Conservation (phyloP, 2,113 vertebrate species). For the Dipodomys merriami region DNA sequence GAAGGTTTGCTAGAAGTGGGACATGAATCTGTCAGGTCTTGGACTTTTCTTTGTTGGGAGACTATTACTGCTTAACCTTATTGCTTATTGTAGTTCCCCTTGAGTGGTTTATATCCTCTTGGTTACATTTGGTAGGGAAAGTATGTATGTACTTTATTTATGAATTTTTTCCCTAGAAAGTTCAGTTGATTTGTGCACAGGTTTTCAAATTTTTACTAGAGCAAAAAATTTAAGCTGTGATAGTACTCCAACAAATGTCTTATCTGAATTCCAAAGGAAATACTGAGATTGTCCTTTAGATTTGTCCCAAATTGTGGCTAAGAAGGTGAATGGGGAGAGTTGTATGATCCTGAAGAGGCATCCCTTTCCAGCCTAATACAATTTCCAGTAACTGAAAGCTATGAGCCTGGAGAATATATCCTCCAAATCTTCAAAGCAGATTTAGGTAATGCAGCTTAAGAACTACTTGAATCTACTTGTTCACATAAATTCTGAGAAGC, state of each 20-base stretch:
- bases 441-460: neutral
- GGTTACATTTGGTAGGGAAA: too few relatives aligned
- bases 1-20: too few relatives aligned
- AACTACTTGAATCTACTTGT: neutral
- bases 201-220: neutral
- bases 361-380: neutral
- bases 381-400: neutral
- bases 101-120: too few relatives aligned
- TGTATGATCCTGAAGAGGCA: neutral
- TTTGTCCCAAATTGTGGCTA: neutral
- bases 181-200: too few relatives aligned
- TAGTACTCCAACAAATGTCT: neutral
- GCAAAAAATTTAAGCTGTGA: neutral
- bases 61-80: too few relatives aligned
- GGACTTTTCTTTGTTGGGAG: too few relatives aligned
- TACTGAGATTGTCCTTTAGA: neutral
- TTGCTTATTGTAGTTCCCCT: too few relatives aligned
- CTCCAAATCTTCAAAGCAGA: neutral
- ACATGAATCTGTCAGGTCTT: too few relatives aligned
- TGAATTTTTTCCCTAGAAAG: too few relatives aligned
- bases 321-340: neutral
- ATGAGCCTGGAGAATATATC: neutral
- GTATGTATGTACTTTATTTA: too few relatives aligned
- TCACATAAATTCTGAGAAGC: neutral
- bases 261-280: neutral